Evolutionary conservation across 23 tunicate species (phyloP).

Genomic region (Clavelina lepadiformis): DNA sequence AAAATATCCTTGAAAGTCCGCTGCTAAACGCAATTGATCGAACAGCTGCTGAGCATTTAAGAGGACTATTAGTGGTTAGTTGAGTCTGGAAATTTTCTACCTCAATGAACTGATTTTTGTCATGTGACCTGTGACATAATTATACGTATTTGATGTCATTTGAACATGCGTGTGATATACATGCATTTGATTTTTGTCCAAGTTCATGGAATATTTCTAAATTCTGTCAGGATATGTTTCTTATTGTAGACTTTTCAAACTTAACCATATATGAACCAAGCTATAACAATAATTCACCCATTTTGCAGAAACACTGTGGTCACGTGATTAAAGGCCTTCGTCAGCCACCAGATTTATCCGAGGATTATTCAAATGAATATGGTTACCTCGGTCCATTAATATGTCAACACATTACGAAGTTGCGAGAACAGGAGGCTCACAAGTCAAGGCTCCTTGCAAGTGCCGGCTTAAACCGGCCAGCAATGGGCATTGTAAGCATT

Average conservation of each 20-base stretch:
- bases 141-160: no score
- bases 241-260: no score
- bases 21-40: constrained; percentile 70
- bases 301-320: constrained; percentile 96
- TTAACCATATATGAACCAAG: no score
- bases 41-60: constrained; percentile 87
- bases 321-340: constrained; percentile 66
- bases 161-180: no score
- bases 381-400: constrained; percentile 74
- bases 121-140: no score
- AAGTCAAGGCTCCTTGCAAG: constrained; percentile 64
- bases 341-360: constrained; percentile 63
- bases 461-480: constrained; percentile 67
- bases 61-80: constrained; percentile 86
- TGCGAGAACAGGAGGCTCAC: constrained; percentile 87
- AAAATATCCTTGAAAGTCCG: constrained; percentile 79
- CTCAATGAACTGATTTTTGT: background rate
- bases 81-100: background rate
- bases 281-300: no score
- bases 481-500: constrained; percentile 32
- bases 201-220: no score
- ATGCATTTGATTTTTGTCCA: no score
- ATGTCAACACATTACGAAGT: constrained; percentile 61
- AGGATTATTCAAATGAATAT: constrained; percentile 69
- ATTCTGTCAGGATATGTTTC: no score